phyloP scores from a whole-genome alignment of 2,113 vertebrate genomes.

The Hiodon tergisus region DNA sequence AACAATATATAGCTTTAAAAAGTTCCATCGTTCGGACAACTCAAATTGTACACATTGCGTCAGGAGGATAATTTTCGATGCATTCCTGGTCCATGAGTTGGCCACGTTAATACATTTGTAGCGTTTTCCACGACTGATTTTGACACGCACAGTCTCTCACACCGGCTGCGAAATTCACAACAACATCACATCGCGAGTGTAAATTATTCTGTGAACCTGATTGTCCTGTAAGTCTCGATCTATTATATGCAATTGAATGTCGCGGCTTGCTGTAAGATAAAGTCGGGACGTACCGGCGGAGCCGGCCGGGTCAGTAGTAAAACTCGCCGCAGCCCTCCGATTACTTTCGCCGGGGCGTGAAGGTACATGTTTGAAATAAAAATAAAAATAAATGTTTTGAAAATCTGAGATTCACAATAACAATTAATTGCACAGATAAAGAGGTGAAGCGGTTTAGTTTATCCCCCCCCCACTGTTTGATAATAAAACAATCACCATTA shows the following conservation, averaged over 20 bases:
- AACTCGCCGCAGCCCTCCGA: background rate
- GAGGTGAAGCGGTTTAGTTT: too few species aligned
- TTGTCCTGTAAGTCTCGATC: slow-evolving; percentile 23
- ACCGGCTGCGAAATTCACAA: slow-evolving; percentile 13
- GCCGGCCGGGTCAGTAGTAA: background rate
- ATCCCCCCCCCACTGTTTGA: too few species aligned
- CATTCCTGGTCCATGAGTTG: too few species aligned
- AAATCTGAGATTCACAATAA: background rate
- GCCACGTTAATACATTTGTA: background rate
- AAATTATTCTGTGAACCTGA: slow-evolving; percentile 35
- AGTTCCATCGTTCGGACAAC: too few species aligned
- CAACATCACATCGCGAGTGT: slow-evolving; percentile 27
- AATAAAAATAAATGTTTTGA: background rate
- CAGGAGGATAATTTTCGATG: too few species aligned
- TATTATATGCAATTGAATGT: slow-evolving; percentile 20
- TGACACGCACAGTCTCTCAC: slow-evolving; percentile 17
- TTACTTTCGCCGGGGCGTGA: slow-evolving; percentile 10
- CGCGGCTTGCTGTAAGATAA: slow-evolving; percentile 5
- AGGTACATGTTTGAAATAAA: background rate
- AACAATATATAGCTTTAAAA: too few species aligned
- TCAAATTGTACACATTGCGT: too few species aligned
- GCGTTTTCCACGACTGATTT: background rate
- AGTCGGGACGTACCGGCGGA: background rate
- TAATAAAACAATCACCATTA: too few species aligned
- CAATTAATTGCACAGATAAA: too few species aligned